phyloP scores from a whole-genome alignment of 1,140 invertebrate species.

The Hycleus phaleratus region DNA sequence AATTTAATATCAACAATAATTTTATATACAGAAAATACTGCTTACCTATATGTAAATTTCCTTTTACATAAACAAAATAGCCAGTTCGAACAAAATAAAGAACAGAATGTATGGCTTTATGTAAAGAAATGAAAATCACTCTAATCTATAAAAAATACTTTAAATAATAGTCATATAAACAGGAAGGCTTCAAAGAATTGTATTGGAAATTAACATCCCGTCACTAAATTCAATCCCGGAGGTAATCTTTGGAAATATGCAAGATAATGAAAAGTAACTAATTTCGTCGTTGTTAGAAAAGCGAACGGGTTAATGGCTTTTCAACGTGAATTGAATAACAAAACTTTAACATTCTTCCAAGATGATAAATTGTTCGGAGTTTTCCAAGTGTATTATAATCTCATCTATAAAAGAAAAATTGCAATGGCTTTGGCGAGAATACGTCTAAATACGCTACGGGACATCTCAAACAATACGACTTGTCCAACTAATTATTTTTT shows the following conservation, averaged over 20 bases:
- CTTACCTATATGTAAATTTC: too few relatives aligned
- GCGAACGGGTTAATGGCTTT: constrained; percentile 20
- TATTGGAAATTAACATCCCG: constrained; percentile 14
- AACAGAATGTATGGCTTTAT: too few relatives aligned
- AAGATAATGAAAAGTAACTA: constrained; percentile 21
- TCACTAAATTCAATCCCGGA: constrained; percentile 10
- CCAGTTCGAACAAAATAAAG: too few relatives aligned
- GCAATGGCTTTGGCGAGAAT: neutral
- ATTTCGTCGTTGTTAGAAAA: constrained; percentile 5
- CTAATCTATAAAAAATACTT: too few relatives aligned
- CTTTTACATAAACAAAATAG: too few relatives aligned
- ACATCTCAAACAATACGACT: too few relatives aligned
- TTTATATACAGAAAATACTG: too few relatives aligned
- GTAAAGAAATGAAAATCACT: too few relatives aligned
- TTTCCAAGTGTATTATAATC: constrained; percentile 22
- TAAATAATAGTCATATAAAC: too few relatives aligned
- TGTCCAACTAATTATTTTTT: too few relatives aligned
- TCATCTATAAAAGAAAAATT: constrained; percentile 21
- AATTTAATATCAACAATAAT: neutral
- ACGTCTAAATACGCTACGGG: too few relatives aligned
- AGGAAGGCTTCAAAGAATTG: neutral
- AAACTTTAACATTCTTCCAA: constrained; percentile 18
- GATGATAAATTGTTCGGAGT: constrained; percentile 21
- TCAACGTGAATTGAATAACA: constrained; percentile 19
- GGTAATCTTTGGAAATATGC: constrained; percentile 18